phyloP scores from a whole-genome alignment of 2,888 invertebrate genomes.

The Tanypteryx hageni region DNA sequence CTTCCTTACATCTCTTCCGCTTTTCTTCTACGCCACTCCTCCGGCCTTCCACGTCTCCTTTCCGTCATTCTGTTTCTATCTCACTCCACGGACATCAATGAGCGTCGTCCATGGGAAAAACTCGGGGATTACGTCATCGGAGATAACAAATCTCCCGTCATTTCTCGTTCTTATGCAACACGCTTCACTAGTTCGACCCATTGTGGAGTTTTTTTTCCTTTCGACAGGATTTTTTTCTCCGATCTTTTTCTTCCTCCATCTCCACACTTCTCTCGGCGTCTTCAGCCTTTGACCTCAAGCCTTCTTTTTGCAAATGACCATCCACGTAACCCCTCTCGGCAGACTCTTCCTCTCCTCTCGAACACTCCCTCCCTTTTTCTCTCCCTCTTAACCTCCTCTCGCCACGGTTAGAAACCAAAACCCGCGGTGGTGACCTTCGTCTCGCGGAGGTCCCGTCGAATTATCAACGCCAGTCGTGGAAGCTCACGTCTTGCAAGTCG shows the following conservation, averaged over 20 bases:
- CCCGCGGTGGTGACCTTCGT: not conserved
- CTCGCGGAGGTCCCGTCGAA: not conserved
- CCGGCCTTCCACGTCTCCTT: too few species aligned
- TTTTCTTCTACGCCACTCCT: too few species aligned
- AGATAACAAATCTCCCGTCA: constrained; percentile 5
- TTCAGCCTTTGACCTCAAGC: constrained; percentile 11
- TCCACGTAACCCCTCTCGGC: not conserved
- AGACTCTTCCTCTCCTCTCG: not conserved
- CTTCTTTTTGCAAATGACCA: not conserved
- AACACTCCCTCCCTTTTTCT: not conserved
- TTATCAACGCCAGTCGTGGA: constrained; percentile 7
- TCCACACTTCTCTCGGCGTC: not conserved
- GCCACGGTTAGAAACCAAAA: constrained; percentile 5
- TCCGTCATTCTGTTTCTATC: not conserved
- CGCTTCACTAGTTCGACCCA: not conserved
- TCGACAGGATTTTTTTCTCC: not conserved
- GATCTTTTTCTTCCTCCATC: not conserved
- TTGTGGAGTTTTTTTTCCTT: not conserved
- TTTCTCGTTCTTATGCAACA: not conserved
- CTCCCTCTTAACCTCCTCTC: not conserved
- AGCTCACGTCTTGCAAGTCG: not conserved
- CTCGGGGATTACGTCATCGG: not conserved
- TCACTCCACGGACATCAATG: constrained; percentile 20
- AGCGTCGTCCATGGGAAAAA: constrained; percentile 13
- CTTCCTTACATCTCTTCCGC: too few species aligned